Conservation (phyloP, 2,113 vertebrate species). For the Isichthys henryi region DNA sequence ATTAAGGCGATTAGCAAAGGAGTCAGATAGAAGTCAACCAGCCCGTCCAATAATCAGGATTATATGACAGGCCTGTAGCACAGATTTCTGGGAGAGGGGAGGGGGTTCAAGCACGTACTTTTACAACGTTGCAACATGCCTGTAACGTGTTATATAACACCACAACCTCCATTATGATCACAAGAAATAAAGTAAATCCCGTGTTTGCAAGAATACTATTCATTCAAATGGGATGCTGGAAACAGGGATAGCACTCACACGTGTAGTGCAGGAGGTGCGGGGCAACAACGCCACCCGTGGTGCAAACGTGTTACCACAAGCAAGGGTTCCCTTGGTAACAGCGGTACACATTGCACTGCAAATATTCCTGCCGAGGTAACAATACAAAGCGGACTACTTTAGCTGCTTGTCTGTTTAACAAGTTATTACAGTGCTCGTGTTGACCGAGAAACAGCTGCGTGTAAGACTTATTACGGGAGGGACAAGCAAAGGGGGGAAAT, state of each 20-base stretch:
- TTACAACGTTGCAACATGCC: not conserved
- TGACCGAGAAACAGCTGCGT: not conserved
- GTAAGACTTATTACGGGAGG: not conserved
- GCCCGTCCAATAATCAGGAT: not conserved
- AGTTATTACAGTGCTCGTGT: not conserved
- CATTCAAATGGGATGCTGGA: not conserved
- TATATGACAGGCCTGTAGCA: not conserved
- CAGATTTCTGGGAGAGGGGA: not conserved
- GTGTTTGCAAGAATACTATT: not conserved
- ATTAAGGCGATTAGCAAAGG: not conserved
- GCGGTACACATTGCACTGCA: not conserved
- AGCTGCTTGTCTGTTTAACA: not conserved
- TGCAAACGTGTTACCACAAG: not conserved
- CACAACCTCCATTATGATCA: not conserved
- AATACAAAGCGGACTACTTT: not conserved
- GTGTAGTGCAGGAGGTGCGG: not conserved
- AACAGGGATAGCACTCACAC: not conserved
- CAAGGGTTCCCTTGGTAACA: not conserved
- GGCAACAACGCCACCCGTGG: not conserved
- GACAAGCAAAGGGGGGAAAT: not conserved
- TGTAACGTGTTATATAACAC: not conserved
- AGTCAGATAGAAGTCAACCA: not conserved
- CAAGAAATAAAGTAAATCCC: not conserved
- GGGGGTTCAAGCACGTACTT: not conserved
- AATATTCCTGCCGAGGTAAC: not conserved